These are phyloP conservation scores for Ginglymostoma cirratum DNA, from an alignment of 2,113 vertebrate species.

Conservation along the genomic window DNA sequence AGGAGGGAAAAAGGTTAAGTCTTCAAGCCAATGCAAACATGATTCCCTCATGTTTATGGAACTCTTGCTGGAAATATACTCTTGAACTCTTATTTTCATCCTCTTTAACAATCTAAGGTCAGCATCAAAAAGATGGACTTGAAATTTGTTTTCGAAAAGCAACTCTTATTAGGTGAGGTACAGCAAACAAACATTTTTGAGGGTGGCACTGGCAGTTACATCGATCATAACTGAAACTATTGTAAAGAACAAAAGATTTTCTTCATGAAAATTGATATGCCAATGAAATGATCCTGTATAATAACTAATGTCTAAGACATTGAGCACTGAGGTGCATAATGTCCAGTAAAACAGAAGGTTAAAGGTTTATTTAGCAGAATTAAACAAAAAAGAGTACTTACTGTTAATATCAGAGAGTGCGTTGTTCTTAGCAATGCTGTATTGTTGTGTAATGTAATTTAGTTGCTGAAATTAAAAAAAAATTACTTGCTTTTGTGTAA, in stretches of 20 bases:
- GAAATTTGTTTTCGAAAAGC: neutral
- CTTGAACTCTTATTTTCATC: neutral
- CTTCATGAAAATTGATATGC: neutral
- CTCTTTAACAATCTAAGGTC: neutral
- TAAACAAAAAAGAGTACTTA: slow-evolving; percentile 59
- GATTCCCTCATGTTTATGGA: neutral
- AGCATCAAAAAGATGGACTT: neutral
- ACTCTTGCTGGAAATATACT: neutral
- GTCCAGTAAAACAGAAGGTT: neutral
- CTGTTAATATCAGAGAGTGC: slow-evolving; percentile 79
- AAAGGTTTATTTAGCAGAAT: neutral
- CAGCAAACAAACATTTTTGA: neutral
- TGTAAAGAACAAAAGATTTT: neutral
- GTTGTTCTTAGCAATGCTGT: slow-evolving; percentile 71
- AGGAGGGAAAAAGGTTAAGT: neutral
- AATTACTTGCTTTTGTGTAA: slow-evolving; percentile 1
- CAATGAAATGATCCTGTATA: neutral
- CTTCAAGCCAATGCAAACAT: neutral
- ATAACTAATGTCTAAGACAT: neutral
- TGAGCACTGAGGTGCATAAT: neutral
- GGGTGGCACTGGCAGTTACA: neutral
- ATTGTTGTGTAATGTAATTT: slow-evolving; percentile 73
- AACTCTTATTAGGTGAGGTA: neutral
- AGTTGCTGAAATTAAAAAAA: slow-evolving; percentile 73
- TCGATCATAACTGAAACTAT: neutral